Conservation (phyloP, 2,888 invertebrate genomes). For the Nesidiocoris tenuis region DNA sequence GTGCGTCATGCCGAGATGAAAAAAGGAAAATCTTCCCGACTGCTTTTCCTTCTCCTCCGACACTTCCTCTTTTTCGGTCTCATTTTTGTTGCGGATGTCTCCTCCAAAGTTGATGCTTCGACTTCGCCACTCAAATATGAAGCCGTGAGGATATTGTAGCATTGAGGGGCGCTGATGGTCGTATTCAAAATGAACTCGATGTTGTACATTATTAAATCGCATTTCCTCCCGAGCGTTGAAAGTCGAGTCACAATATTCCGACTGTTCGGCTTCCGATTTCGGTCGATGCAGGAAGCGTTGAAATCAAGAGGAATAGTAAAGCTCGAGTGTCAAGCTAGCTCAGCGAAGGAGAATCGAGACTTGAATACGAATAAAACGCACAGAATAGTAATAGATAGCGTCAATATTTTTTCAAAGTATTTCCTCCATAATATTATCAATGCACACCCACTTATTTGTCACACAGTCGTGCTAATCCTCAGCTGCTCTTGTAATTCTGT, state of each 20-base stretch:
- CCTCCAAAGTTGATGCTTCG: background rate
- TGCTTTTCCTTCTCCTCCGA: background rate
- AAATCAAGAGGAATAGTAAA: too few relatives aligned
- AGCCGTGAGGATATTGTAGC: background rate
- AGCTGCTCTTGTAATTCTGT: too few relatives aligned
- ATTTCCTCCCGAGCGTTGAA: background rate
- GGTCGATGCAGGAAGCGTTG: background rate
- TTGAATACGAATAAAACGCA: too few relatives aligned
- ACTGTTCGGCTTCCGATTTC: too few relatives aligned
- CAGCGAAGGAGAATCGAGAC: too few relatives aligned
- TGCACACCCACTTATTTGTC: too few relatives aligned
- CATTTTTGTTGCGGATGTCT: background rate
- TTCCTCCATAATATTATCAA: too few relatives aligned
- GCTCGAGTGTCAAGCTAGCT: too few relatives aligned
- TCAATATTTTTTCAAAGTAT: too few relatives aligned
- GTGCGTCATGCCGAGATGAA: constrained; percentile 35
- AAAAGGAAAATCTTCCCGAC: background rate
- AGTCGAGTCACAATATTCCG: background rate
- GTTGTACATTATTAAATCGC: background rate
- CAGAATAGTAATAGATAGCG: too few relatives aligned
- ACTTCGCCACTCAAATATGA: background rate
- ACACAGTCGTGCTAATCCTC: too few relatives aligned
- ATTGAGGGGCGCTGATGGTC: background rate
- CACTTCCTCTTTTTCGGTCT: background rate
- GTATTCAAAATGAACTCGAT: background rate